Base-by-base conservation (phyloP, 2,888 invertebrate species). In the Nomada ruficornis region DNA sequence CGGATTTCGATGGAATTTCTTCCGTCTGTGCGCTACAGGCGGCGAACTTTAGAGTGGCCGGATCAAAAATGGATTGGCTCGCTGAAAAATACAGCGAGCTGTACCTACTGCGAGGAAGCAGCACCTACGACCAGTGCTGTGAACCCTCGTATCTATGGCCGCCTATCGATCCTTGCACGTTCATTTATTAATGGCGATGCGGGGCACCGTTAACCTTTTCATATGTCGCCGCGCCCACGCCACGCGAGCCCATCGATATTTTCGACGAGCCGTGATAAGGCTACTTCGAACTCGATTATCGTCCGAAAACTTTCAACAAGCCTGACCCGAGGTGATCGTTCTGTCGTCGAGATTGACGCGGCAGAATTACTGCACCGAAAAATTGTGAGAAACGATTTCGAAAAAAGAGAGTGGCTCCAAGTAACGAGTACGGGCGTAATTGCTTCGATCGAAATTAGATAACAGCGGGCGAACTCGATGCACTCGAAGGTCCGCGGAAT, bases 151-250 rank as follows among this genome's bases (percentile, higher is more conserved):
- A 72, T 44, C 64, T 69, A 55, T 29, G 77, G 29, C 59, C 62
- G 77, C 65, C 78, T 86, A 87, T 87, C 87, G 84, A 88, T 88
- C 86, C 65, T 64, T 71, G 23, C 74, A 64, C 67, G 68, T 86
- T 86, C 73, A 84, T 86, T 88, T 88, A 86, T 87, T 88, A 88
- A 87, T 67, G 77, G 67, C 79, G 60, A 88, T 82, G 75, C 79
- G 79, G 86, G 80, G 54, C 83, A 86, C 59, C 55, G 77, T 80
- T 82, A 83, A 82, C 83, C 83, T 87, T 83, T 85, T 55, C 63
- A 54, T 60, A 73, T 71, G 69, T 63, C 75, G 64, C 82, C 79
- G 78, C 76, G 68, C 73, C 82, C 75, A 68, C 68, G 50, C 20
- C 15, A 10, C 23, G 36, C 13, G 50, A 67, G 68, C 62, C 5